Conservation (phyloP, 1,140 invertebrate genomes). For the Drosophila funebris region DNA sequence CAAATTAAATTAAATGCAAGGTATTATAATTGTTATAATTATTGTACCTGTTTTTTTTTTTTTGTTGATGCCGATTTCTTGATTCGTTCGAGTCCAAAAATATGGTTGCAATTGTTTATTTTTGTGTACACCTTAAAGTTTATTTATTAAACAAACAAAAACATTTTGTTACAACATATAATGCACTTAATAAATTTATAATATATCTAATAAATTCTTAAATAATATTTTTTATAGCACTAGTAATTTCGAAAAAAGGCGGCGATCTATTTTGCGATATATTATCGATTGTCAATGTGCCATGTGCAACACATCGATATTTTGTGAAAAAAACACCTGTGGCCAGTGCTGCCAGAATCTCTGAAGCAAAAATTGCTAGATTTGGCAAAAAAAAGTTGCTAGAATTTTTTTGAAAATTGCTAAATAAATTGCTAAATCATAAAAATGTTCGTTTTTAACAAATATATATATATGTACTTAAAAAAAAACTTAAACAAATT, state of each 20-base stretch:
- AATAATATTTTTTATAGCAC: background rate
- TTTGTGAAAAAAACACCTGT: too few species aligned
- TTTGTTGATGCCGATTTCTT: constrained; percentile 23
- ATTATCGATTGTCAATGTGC: too few species aligned
- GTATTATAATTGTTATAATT: constrained; percentile 11
- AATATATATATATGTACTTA: too few species aligned
- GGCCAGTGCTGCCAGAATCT: too few species aligned
- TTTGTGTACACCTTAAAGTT: constrained; percentile 12
- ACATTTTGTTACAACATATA: constrained; percentile 16
- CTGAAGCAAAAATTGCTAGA: too few species aligned
- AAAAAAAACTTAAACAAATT: too few species aligned
- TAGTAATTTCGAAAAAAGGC: background rate
- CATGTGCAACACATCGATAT: too few species aligned
- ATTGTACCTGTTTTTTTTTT: background rate
- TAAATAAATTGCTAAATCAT: too few species aligned
- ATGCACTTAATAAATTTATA: constrained; percentile 25
- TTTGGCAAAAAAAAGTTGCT: too few species aligned
- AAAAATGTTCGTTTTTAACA: too few species aligned
- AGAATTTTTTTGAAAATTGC: too few species aligned
- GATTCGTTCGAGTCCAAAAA: constrained; percentile 1
- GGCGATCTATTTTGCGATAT: background rate
- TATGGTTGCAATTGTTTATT: constrained; percentile 27
- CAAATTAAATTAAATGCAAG: constrained; percentile 18
- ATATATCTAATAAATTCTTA: background rate
- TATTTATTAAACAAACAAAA: too few species aligned